These are phyloP conservation scores for Probosciger aterrimus DNA, from an alignment of 2,113 vertebrate genomes.

Conservation along the genomic window DNA sequence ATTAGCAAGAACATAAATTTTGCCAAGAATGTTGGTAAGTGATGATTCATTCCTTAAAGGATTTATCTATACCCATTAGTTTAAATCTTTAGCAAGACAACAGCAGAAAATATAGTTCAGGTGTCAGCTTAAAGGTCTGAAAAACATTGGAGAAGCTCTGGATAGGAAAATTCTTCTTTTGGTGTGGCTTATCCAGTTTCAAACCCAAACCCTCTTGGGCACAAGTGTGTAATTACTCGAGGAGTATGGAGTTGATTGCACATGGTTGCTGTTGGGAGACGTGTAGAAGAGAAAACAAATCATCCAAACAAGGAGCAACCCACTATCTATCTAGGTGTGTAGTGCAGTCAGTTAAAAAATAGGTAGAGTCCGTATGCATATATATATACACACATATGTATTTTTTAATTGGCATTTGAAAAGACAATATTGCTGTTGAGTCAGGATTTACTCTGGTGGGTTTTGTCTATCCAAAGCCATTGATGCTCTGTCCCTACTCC, in stretches of 20 bases:
- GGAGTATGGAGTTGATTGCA: not conserved
- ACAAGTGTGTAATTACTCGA: not conserved
- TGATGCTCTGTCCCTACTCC: not conserved
- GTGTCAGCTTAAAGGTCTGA: not conserved
- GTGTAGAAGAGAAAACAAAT: not conserved
- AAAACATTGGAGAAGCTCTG: not conserved
- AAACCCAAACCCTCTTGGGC: not conserved
- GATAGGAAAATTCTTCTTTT: not conserved
- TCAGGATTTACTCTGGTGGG: not conserved
- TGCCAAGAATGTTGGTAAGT: not conserved
- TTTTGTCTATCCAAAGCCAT: not conserved
- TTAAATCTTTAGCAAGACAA: not conserved
- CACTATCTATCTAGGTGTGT: not conserved
- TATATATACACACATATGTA: not conserved
- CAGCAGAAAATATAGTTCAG: not conserved
- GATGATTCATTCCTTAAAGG: not conserved
- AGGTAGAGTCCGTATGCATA: not conserved
- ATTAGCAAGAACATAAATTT: conserved; percentile 2
- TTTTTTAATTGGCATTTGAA: not conserved
- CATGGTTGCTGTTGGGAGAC: not conserved
- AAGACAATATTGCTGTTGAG: not conserved
- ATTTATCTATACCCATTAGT: not conserved
- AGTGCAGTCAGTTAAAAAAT: not conserved
- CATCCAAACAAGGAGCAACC: not conserved
- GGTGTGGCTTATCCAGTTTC: not conserved